phyloP scores from a whole-genome alignment of 2,113 vertebrate genomes.

The Lamprotornis superbus region DNA sequence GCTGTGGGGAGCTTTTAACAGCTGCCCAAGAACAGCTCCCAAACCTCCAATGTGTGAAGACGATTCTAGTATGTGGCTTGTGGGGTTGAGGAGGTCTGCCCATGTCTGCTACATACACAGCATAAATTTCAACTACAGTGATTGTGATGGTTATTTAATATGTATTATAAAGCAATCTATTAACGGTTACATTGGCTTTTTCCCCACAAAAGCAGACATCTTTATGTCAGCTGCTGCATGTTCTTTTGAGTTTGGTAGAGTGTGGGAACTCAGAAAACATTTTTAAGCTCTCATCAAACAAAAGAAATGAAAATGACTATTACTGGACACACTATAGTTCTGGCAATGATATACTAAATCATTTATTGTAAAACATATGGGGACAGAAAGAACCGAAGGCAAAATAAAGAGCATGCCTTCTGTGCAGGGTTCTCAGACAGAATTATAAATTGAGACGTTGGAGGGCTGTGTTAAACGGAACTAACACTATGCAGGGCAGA shows the following conservation, averaged over 20 bases:
- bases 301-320: not conserved
- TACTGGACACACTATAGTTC: not conserved
- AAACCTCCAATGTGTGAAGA: rapidly evolving
- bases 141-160: not conserved
- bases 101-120: not conserved
- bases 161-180: not conserved
- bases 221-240: not conserved
- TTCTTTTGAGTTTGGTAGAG: not conserved
- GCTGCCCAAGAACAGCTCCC: not conserved
- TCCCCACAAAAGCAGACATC: not conserved
- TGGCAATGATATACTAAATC: not conserved
- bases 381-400: not conserved
- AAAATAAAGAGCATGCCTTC: not conserved
- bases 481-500: not conserved
- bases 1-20: not conserved
- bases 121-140: not conserved
- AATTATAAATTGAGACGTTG: slow-evolving; percentile 23
- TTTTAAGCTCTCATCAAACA: not conserved
- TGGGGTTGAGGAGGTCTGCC: not conserved
- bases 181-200: not conserved
- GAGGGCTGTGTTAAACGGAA: slow-evolving; percentile 16
- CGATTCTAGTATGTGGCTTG: rapidly evolving
- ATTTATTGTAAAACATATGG: not conserved
- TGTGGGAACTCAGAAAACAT: not conserved
- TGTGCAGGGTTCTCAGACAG: not conserved